Evolutionary conservation across 2,888 invertebrate species (phyloP).

Genomic region (Boloria euphrosyne): DNA sequence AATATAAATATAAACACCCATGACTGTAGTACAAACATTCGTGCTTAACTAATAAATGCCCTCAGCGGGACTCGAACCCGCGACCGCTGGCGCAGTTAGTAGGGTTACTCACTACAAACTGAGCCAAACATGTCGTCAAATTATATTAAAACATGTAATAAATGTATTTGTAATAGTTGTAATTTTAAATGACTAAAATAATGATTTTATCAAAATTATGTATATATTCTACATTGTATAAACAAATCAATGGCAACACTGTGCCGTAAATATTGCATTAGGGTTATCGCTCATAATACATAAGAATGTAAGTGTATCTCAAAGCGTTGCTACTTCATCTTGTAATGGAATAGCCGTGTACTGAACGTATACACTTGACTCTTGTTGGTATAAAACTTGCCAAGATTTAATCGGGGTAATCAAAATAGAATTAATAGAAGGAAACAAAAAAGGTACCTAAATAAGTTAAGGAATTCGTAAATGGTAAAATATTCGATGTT

Average conservation of each 20-base stretch:
- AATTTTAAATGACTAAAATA: neutral
- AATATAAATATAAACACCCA: too few relatives aligned
- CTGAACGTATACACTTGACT: constrained; percentile 7
- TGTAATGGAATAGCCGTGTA: constrained; percentile 17
- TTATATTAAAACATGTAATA: neutral
- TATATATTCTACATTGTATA: neutral
- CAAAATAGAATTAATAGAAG: neutral
- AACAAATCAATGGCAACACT: neutral
- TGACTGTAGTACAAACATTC: too few relatives aligned
- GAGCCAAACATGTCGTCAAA: too few relatives aligned
- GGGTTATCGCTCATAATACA: constrained; percentile 4
- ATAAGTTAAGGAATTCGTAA: too few relatives aligned
- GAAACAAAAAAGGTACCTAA: too few relatives aligned
- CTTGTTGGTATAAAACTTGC: neutral
- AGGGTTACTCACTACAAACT: too few relatives aligned
- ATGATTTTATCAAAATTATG: neutral
- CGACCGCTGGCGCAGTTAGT: too few relatives aligned
- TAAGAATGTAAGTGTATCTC: constrained; percentile 10
- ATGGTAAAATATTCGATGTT: too few relatives aligned
- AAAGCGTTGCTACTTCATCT: constrained; percentile 8
- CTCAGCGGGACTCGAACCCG: too few relatives aligned
- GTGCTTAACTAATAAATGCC: too few relatives aligned
- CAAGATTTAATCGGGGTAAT: neutral
- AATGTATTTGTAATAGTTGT: too few relatives aligned
- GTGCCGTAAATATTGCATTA: constrained; percentile 7